Conservation (phyloP, 2,797 vertebrate genomes). For the Pipistrellus kuhlii region DNA sequence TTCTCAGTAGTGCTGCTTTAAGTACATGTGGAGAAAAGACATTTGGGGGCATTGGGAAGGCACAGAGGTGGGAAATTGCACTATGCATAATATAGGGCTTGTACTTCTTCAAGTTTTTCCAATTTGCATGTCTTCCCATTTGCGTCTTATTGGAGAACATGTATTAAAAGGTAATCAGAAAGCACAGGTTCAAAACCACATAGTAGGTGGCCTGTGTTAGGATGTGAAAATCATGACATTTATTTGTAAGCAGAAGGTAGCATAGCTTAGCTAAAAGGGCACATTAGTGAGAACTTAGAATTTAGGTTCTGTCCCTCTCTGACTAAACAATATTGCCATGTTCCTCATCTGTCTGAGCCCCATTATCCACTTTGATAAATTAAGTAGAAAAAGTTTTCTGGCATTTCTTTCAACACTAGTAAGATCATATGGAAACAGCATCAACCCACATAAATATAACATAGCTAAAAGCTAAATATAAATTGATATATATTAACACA, state of each 20-base stretch:
- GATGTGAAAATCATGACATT: neutral
- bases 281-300: neutral
- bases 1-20: neutral
- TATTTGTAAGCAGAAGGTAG: neutral
- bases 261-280: neutral
- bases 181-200: neutral
- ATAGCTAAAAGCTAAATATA: neutral
- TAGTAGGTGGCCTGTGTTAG: neutral
- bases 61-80: neutral
- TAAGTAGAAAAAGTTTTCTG: neutral
- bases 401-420: neutral
- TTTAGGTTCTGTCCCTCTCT: neutral
- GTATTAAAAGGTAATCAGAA: neutral
- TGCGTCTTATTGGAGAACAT: neutral
- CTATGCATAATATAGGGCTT: neutral
- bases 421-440: neutral
- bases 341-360: neutral
- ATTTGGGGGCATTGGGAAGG: neutral
- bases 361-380: neutral
- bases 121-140: neutral
- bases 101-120: neutral
- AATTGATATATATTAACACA: neutral
- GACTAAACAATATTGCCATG: neutral
- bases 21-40: neutral
- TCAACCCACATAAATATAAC: neutral